Evolutionary conservation across 92 coral and sea anemone species (phyloP).

Genomic region (Paragorgia papillata): DNA sequence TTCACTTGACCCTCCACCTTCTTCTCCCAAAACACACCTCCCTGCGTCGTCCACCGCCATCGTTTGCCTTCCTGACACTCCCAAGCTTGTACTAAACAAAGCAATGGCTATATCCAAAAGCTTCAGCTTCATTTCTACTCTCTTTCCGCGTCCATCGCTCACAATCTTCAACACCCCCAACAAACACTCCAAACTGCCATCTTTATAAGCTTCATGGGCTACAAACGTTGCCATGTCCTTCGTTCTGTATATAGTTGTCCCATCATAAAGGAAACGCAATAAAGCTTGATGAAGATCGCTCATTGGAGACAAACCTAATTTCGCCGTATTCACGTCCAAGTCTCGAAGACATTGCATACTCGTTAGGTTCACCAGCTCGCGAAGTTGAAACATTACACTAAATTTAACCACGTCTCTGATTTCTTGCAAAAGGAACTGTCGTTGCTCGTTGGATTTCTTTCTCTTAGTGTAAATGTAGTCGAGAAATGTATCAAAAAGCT

Average conservation of each 20-base stretch:
- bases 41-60: not conserved
- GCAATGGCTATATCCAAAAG: slow-evolving; percentile 8
- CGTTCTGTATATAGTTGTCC: slow-evolving; percentile 6
- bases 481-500: not conserved
- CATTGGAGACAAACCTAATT: not conserved
- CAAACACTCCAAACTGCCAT: slow-evolving; percentile 11
- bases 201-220: slow-evolving; percentile 17
- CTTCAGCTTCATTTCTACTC: slow-evolving; percentile 6
- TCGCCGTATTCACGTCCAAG: not conserved
- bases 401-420: slow-evolving; percentile 8
- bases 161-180: slow-evolving; percentile 4
- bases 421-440: not conserved
- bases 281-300: slow-evolving; percentile 27
- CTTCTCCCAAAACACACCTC: not conserved
- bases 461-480: slow-evolving; percentile 6
- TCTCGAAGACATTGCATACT: not conserved
- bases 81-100: slow-evolving; percentile 16
- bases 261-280: slow-evolving; percentile 4
- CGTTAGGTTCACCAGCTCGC: not conserved
- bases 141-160: not conserved
- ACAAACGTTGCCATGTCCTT: slow-evolving; percentile 12
- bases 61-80: not conserved
- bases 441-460: not conserved
- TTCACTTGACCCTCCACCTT: no score
- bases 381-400: slow-evolving; percentile 5